phyloP scores from a whole-genome alignment of 2,888 invertebrate species.

The Melangyna quadrimaculata region DNA sequence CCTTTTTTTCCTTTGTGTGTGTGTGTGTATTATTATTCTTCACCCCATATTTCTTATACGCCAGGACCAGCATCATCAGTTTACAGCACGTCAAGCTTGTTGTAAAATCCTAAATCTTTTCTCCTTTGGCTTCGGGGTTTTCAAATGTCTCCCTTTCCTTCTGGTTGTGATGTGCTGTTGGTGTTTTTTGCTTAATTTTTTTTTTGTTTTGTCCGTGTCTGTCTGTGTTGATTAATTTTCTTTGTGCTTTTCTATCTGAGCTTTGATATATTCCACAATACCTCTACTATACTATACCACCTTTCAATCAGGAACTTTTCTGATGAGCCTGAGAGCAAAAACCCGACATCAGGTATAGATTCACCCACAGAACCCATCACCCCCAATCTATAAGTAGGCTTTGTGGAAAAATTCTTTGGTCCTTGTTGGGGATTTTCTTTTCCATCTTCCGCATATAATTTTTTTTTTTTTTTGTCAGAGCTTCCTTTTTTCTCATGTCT shows the following conservation, averaged over 20 bases:
- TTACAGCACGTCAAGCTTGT: conserved; percentile 20
- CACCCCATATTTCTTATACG: background rate
- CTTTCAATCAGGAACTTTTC: conserved; percentile 28
- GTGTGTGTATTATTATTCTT: background rate
- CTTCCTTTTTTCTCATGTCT: background rate
- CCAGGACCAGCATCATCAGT: background rate
- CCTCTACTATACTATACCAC: background rate
- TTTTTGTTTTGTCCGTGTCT: conserved; percentile 29
- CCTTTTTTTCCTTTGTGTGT: conserved; percentile 19
- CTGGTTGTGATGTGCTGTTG: conserved; percentile 29
- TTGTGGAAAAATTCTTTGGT: conserved; percentile 27
- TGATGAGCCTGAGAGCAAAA: background rate
- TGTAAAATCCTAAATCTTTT: conserved; percentile 54
- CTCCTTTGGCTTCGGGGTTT: conserved; percentile 6
- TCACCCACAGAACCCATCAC: background rate
- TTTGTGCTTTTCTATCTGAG: conserved; percentile 57
- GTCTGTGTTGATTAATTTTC: conserved; percentile 68
- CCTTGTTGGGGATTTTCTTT: background rate
- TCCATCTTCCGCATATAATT: too few species aligned
- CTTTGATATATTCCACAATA: conserved; percentile 17
- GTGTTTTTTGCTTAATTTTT: too few species aligned
- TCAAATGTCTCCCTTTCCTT: background rate
- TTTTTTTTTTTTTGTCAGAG: background rate
- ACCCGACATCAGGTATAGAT: background rate
- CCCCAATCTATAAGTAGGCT: conserved; percentile 52